Evolutionary conservation across 2,113 vertebrate genomes (phyloP).

Genomic region (Accipiter cooperii): DNA sequence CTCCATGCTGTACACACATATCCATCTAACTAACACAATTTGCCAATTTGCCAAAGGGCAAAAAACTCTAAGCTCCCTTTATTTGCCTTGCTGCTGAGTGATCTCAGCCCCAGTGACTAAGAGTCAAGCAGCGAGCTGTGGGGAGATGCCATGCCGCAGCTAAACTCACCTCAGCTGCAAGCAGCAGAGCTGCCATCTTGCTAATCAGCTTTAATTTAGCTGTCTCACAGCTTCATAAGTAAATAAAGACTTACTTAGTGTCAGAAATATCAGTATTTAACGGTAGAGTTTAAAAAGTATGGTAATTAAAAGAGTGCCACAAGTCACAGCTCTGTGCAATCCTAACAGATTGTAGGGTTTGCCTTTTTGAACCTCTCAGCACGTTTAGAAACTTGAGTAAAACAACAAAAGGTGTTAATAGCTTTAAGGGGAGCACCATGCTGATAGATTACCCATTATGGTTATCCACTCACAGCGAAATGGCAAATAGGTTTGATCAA

Average conservation of each 20-base stretch:
- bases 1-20: conserved; percentile 79
- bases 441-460: conserved; percentile 93
- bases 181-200: conserved; percentile 54
- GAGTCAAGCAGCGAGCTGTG: conserved; percentile 15
- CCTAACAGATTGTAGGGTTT: conserved; percentile 81
- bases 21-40: conserved; percentile 82
- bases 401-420: conserved; percentile 97
- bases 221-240: conserved; percentile 68
- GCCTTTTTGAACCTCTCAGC: conserved; percentile 85
- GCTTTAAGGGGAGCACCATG: conserved; percentile 88
- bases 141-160: conserved; percentile 21
- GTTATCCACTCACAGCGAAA: conserved; percentile 82
- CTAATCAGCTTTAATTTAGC: conserved; percentile 76
- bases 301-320: conserved; percentile 66
- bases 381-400: conserved; percentile 78
- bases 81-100: conserved; percentile 56
- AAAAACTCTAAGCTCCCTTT: conserved; percentile 70
- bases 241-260: conserved; percentile 72
- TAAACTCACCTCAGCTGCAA: conserved; percentile 58
- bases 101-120: conserved; percentile 31
- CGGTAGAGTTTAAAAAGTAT: conserved; percentile 45
- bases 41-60: conserved; percentile 89
- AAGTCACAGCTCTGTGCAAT: conserved; percentile 69
- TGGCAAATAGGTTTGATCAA: conserved; percentile 91
- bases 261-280: conserved; percentile 50